Evolutionary conservation across 2,113 vertebrate genomes (phyloP), one percentile per base, ranked within the genome.

Genomic region (Maccullochella peelii): DNA sequence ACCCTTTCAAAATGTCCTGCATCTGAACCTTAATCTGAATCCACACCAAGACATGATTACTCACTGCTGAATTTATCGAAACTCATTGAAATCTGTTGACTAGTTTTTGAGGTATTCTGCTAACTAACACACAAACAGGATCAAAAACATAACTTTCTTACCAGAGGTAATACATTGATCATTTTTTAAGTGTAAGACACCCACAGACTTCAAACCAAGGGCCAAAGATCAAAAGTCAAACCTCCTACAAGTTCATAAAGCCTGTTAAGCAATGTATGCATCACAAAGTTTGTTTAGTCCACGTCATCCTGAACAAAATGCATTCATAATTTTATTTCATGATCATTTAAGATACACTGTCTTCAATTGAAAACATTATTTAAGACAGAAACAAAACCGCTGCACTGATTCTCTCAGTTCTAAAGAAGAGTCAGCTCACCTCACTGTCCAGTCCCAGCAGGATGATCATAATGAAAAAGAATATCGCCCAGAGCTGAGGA

Each of bases 401-500:
- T 79, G 14, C 57, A 63, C 6, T 52, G 18, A 44, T 65, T 44
- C 14, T 42, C 8, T 67, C 2, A 40, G 6, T 33, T 66, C n/a
- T 62, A 38, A 11, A 47, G 7, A 71, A 58, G 20, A 2, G 38
- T 40, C 14, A 57, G n/a, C 70, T 57, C 58, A 96, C 96, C 93
- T 96, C 77, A 86, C 95, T 96, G 89, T 96, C 96, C 36, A 96
- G 86, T 44, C 96, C 96, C 61, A 96, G 88, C 1, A 96, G 70
- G 83, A 96, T 95, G 86, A 96, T 93, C 96, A 96, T 96, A 49
- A 95, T 0, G 44, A 96, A 96, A 82, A 96, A 96, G 72, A 93
- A 96, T 61, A 95, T 33, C 0, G 96, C 90, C 96, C 96, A 96
- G 8, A 96, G 61, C 75, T 96, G 96, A 72, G 96, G 94, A 65